Evolutionary conservation across 2,113 vertebrate genomes (phyloP), one percentile per base, ranked within the genome.

Genomic region (Taxidea taxus): DNA sequence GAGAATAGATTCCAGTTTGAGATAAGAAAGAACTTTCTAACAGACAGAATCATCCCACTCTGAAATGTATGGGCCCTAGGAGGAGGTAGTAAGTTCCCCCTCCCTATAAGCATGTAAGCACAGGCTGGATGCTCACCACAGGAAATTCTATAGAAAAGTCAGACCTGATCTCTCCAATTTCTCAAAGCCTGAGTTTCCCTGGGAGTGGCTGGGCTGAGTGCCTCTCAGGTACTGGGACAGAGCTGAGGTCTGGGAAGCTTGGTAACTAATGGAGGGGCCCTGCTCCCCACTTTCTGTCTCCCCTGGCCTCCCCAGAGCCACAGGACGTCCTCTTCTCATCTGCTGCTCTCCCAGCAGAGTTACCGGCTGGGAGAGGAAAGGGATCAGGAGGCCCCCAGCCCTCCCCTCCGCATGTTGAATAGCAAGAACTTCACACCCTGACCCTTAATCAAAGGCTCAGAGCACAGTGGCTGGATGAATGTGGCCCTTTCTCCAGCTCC

Each of bases 391-490:
- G 18, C 15, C 81, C 78, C 47, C 23, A 60, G 27, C 49, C 29
- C 56, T 0, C 4, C 56, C 1, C 4, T 44, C 89, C 10, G 25
- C 44, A 4, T 58, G 90, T 92, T 94, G 70, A 97, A 96, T 72
- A 74, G 84, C 37, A 44, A 68, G 6, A 18, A 72, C 54, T 92
- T 97, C 92, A 97, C 95, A 90, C 0, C 0, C 13, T 70, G 83
- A 95, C 96, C 87, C 78, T 91, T 92, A 78, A 94, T 92, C 98
- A 97, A 93, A 85, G 80, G 62, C 96, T 90, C 27, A 5, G 81
- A 72, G 87, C 49, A 12, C 64, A 80, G 78, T 4, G 0, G 34
- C 83, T 6, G 42, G 84, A 64, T 94, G 94, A 90, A 94, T 39
- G 75, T 18, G 3, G 39, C 64, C 3, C 0, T 39, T 51, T 49